Percentiles rank a stretch among this genome's conserved stretches.
Conservation (phyloP, 2,113 vertebrate species). For the Hippocampus mohnikei region DNA sequence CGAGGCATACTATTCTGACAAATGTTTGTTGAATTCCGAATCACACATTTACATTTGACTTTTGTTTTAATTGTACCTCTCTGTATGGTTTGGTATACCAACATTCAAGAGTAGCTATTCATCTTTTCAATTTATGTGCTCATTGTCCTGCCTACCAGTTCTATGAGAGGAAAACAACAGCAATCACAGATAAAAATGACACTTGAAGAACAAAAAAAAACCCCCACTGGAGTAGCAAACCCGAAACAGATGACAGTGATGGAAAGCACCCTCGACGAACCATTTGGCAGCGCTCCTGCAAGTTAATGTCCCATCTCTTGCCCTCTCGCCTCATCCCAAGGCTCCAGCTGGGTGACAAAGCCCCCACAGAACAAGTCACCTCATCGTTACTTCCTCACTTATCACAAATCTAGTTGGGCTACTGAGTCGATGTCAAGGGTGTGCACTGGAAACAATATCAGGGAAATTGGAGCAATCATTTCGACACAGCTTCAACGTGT, state of each 20-base stretch:
- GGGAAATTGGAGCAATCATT: constrained; percentile 7
- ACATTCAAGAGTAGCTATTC: background rate
- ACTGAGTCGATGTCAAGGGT: background rate
- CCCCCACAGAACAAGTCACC: background rate
- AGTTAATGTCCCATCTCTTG: background rate
- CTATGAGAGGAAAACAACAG: background rate
- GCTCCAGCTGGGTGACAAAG: background rate
- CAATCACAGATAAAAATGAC: background rate
- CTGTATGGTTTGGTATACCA: too few species aligned
- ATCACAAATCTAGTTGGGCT: background rate
- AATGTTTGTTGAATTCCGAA: too few species aligned
- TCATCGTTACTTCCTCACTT: constrained; percentile 4
- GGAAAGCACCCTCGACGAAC: background rate
- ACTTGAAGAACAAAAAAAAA: background rate
- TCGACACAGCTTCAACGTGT: constrained; percentile 6
- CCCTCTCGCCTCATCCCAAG: constrained; percentile 3
- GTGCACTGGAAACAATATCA: constrained; percentile 3
- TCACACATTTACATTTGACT: too few species aligned
- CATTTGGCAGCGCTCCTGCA: background rate
- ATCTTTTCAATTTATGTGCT: background rate
- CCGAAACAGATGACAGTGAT: background rate
- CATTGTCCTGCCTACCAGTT: background rate
- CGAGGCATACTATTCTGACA: too few species aligned
- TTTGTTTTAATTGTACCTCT: too few species aligned
- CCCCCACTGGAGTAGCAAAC: background rate